phyloP scores from a whole-genome alignment of 2,888 invertebrate species.

The Sphecodes monilicornis region DNA sequence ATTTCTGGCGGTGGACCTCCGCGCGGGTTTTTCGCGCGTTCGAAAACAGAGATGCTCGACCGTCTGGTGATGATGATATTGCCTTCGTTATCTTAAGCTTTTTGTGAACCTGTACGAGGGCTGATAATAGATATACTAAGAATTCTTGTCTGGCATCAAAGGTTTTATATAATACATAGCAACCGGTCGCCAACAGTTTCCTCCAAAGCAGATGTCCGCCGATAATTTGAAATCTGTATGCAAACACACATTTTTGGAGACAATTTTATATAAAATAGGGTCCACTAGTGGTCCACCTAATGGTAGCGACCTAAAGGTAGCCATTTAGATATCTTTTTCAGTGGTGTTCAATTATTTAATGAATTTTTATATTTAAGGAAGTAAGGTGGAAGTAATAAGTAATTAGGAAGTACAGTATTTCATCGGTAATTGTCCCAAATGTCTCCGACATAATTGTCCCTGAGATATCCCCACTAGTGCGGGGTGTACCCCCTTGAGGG shows the following conservation, averaged over 20 bases:
- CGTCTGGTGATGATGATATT: conserved; percentile 21
- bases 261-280: neutral
- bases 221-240: neutral
- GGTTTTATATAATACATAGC: neutral
- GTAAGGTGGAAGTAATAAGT: neutral
- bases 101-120: conserved; percentile 23
- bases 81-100: conserved; percentile 21
- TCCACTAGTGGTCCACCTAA: neutral
- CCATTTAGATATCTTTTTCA: neutral
- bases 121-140: conserved; percentile 4
- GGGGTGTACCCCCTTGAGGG: too few relatives aligned
- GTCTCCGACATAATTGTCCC: too few relatives aligned
- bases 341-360: neutral
- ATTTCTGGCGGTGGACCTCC: conserved; percentile 64
- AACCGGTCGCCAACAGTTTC: neutral
- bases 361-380: neutral
- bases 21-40: conserved; percentile 12
- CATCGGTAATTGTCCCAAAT: too few relatives aligned
- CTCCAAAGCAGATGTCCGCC: neutral
- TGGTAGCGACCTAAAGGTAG: neutral
- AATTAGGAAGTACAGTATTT: too few relatives aligned
- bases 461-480: too few relatives aligned
- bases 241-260: neutral
- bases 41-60: neutral
- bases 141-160: conserved; percentile 6